These are phyloP conservation scores for Polymixis flavicincta DNA, from an alignment of 2,888 invertebrate genomes.

Conservation along the genomic window DNA sequence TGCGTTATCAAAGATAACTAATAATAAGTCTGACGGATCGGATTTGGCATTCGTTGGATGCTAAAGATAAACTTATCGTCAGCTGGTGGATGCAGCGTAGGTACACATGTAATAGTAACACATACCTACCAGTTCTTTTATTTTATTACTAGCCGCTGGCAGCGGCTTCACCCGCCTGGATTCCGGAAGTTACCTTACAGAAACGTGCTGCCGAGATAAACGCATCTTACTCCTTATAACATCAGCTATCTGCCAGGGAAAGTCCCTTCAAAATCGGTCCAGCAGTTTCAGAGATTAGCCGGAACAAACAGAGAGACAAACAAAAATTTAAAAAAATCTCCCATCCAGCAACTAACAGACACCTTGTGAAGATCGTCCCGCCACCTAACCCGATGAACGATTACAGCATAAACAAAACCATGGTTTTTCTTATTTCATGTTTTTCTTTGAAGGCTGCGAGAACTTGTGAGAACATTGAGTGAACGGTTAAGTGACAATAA, in stretches of 20 bases:
- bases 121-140: background rate
- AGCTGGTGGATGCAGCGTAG: background rate
- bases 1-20: background rate
- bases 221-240: no score
- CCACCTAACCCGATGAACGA: background rate
- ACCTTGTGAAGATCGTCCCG: slow-evolving; percentile 3
- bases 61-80: slow-evolving; percentile 12
- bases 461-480: slow-evolving; percentile 17
- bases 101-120: background rate
- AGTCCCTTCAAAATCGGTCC: no score
- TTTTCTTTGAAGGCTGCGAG: slow-evolving; percentile 40
- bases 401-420: no score
- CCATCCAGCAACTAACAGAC: no score
- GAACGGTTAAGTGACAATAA: slow-evolving; percentile 13
- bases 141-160: background rate
- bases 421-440: no score
- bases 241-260: no score
- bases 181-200: no score
- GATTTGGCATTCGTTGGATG: background rate
- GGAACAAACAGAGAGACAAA: no score
- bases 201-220: no score
- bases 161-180: no score
- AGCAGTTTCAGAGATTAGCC: no score
- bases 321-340: no score
- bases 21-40: slow-evolving; percentile 15